A percentile compares a stretch with the other conserved stretches of the same genome.
These are phyloP conservation scores for Alethe castanea DNA, from an alignment of 2,113 vertebrate species.

Conservation along the genomic window DNA sequence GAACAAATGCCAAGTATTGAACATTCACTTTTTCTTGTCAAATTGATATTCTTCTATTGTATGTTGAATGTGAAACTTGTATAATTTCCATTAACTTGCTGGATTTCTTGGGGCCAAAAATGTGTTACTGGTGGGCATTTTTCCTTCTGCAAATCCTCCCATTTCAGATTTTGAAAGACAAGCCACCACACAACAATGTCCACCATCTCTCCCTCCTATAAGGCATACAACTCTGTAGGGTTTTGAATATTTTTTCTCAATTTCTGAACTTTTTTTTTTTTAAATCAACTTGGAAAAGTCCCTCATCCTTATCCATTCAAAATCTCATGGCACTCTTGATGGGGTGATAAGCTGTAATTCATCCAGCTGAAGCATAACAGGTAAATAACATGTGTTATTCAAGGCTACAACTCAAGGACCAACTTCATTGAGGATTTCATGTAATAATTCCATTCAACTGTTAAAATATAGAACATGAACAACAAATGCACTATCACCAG, in stretches of 20 bases:
- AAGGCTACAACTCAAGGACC: not conserved
- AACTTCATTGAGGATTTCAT: not conserved
- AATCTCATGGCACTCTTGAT: not conserved
- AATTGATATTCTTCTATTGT: slow-evolving; percentile 30
- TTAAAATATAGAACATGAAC: not conserved
- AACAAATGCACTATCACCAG: not conserved
- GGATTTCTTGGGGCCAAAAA: not conserved
- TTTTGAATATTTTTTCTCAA: not conserved
- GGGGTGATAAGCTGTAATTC: not conserved
- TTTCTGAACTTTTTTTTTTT: not conserved
- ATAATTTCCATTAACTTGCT: slow-evolving; percentile 23
- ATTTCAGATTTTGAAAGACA: not conserved
- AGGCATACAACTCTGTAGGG: not conserved
- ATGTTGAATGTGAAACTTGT: slow-evolving; percentile 16
- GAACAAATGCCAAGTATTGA: slow-evolving; percentile 65
- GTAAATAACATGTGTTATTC: not conserved
- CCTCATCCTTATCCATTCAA: not conserved
- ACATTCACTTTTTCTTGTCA: slow-evolving; percentile 58
- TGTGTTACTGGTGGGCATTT: not conserved
- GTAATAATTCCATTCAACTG: not conserved
- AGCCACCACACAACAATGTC: not conserved
- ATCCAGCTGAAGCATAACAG: not conserved
- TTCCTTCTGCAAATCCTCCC: not conserved
- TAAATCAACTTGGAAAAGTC: not conserved
- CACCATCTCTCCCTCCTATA: not conserved